Evolutionary conservation across 2,888 invertebrate species (phyloP).

Genomic region (Dendrolimus pini): DNA sequence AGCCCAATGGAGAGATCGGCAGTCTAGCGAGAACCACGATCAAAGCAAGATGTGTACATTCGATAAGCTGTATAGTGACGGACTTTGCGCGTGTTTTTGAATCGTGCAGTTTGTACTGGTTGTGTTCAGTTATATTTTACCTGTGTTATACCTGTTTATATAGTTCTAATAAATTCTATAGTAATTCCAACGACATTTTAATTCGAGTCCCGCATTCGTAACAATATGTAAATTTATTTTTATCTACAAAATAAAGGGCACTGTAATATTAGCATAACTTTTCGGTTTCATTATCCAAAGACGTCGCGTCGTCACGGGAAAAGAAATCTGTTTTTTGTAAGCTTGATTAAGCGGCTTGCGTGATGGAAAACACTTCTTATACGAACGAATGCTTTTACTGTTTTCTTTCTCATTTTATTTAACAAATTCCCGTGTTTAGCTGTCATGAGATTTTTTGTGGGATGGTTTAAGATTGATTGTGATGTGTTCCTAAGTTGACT

Average conservation of each 20-base stretch:
- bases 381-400: not conserved
- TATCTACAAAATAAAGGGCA: not conserved
- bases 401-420: not conserved
- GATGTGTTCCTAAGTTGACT: no score
- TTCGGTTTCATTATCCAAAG: constrained; percentile 5
- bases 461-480: not conserved
- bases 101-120: no score
- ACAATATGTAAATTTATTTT: not conserved
- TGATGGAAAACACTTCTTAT: not conserved
- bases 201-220: no score
- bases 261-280: constrained; percentile 7
- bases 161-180: no score
- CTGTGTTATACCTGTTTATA: no score
- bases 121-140: no score
- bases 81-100: no score
- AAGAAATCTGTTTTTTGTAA: constrained; percentile 2
- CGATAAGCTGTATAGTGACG: no score
- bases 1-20: no score
- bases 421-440: not conserved
- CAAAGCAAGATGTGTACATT: no score
- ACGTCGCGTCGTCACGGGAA: not conserved
- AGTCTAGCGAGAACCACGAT: no score
- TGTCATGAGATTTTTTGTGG: not conserved
- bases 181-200: no score
- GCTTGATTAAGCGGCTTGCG: constrained; percentile 1